Percentiles rank a stretch among this genome's conserved stretches.
These are phyloP conservation scores for Eremophila alpestris DNA, from an alignment of 2,797 vertebrate species.

Conservation along the genomic window DNA sequence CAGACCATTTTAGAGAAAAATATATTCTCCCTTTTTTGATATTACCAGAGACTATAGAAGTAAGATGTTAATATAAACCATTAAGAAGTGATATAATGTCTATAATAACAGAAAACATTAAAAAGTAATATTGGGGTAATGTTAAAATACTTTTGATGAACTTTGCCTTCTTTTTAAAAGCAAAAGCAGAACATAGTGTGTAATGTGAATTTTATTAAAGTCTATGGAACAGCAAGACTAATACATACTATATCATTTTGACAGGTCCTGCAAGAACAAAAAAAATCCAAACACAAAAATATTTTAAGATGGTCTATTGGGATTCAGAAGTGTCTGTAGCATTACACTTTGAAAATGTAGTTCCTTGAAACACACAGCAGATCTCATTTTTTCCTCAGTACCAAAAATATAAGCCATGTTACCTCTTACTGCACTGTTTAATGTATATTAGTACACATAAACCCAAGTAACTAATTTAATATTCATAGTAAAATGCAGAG, in stretches of 20 bases:
- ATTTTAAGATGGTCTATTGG: neutral
- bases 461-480: neutral
- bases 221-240: neutral
- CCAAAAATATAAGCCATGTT: neutral
- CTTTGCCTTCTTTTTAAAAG: neutral
- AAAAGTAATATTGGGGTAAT: neutral
- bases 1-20: neutral
- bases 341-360: neutral
- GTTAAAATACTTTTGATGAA: neutral
- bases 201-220: neutral
- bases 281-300: constrained; percentile 16
- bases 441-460: neutral
- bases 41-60: neutral
- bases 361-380: neutral
- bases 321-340: neutral
- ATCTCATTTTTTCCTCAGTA: neutral
- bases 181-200: neutral
- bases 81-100: neutral
- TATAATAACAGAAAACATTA: neutral
- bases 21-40: neutral
- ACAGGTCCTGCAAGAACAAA: neutral
- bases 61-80: neutral
- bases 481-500: neutral
- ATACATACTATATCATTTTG: constrained; percentile 24
- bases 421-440: neutral